Percentiles rank a stretch among this genome's conserved stretches.
phyloP scores from a whole-genome alignment of 2,797 vertebrate genomes.

The Sebastes cheni region DNA sequence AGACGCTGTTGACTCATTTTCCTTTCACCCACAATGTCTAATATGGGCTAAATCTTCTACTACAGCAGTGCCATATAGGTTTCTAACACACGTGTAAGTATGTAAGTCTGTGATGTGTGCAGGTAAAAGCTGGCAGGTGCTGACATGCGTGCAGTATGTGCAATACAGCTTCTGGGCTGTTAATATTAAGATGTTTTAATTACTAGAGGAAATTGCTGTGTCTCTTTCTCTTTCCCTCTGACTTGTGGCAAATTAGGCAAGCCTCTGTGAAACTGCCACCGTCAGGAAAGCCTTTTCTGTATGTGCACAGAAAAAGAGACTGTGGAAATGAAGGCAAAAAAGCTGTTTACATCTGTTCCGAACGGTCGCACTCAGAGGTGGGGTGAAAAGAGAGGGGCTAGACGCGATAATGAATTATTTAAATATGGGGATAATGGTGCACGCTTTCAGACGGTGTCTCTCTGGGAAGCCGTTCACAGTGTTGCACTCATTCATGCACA shows the following conservation, averaged over 20 bases:
- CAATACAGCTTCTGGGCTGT: conserved; percentile 10
- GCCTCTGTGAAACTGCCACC: not conserved
- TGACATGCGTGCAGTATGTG: conserved; percentile 23
- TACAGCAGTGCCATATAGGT: not conserved
- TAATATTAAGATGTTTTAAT: conserved; percentile 47
- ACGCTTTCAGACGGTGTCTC: not conserved
- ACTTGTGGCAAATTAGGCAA: conserved; percentile 1
- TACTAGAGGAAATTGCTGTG: conserved; percentile 25
- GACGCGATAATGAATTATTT: not conserved
- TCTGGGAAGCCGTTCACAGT: not conserved
- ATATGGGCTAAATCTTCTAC: conserved; percentile 13
- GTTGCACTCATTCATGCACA: not conserved
- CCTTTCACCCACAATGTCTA: conserved; percentile 11
- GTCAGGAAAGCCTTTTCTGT: not conserved
- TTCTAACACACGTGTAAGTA: not conserved
- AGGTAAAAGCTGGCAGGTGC: conserved; percentile 18
- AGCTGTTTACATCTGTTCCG: not conserved
- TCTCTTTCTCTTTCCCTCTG: conserved; percentile 3
- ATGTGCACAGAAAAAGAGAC: not conserved
- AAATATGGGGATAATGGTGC: not conserved
- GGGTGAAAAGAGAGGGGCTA: not conserved
- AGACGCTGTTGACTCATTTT: conserved; percentile 17
- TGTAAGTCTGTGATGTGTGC: conserved; percentile 4
- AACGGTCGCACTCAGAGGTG: not conserved
- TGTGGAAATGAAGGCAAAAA: not conserved